phyloP scores from a whole-genome alignment of 2,113 vertebrate genomes.

The Calypte anna region DNA sequence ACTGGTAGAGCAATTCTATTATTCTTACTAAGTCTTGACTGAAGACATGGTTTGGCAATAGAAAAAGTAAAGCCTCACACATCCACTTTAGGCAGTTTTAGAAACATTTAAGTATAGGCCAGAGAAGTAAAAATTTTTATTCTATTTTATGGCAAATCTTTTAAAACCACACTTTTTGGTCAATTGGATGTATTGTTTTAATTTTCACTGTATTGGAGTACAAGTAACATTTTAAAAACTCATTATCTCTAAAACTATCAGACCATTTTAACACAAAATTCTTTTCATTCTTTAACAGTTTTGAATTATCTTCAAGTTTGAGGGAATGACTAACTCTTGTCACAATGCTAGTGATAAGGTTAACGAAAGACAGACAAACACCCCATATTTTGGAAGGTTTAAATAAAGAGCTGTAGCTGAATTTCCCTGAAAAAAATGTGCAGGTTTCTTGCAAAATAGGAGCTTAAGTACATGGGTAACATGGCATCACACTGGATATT shows the following conservation, averaged over 20 bases:
- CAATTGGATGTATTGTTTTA: neutral
- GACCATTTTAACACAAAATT: neutral
- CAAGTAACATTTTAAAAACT: neutral
- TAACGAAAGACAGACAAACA: neutral
- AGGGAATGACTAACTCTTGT: neutral
- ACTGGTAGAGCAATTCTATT: neutral
- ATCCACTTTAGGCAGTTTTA: neutral
- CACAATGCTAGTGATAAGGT: neutral
- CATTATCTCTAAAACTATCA: neutral
- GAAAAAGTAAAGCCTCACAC: neutral
- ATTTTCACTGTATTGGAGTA: neutral
- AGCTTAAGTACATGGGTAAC: neutral
- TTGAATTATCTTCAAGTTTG: neutral
- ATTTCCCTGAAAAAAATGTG: neutral
- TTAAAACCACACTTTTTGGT: rapidly evolving
- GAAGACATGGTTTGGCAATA: neutral
- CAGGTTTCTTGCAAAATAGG: neutral
- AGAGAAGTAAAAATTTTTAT: neutral
- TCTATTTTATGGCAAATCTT: neutral
- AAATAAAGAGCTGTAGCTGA: neutral
- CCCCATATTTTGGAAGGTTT: neutral
- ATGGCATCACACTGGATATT: neutral
- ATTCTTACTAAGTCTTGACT: neutral
- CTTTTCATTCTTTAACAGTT: neutral
- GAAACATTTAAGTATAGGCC: neutral